Percentiles rank a stretch among this genome's conserved stretches.
Evolutionary conservation across 2,888 invertebrate species (phyloP).

Genomic region (Plagodis pulveraria): DNA sequence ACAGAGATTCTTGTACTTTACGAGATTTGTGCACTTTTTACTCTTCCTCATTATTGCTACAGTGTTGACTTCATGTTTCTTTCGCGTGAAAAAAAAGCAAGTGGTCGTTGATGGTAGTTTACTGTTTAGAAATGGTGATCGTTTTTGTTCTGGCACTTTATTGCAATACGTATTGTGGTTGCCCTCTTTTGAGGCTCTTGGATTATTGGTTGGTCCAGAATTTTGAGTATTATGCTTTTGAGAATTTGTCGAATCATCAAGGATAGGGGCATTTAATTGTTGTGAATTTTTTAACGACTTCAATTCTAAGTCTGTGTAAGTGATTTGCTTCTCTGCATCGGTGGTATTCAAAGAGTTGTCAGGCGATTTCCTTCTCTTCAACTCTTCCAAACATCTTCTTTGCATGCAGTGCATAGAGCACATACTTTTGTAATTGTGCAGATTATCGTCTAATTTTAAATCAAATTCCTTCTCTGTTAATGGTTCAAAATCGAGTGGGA

Average conservation of each 20-base stretch:
- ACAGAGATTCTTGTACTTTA: conserved; percentile 64
- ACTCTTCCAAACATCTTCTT: conserved; percentile 28
- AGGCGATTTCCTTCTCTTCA: conserved; percentile 40
- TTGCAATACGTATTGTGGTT: background rate
- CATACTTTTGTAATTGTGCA: conserved; percentile 40
- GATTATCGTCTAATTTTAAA: conserved; percentile 17
- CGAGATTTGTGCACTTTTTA: conserved; percentile 70
- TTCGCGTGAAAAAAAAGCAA: conserved; percentile 55
- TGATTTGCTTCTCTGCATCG: conserved; percentile 57
- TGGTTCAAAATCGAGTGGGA: conserved; percentile 25
- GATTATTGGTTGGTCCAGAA: background rate
- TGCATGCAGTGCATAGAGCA: conserved; percentile 60
- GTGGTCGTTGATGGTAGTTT: conserved; percentile 44
- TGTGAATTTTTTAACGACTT: conserved; percentile 40
- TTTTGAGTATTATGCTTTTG: background rate
- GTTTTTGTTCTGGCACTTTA: conserved; percentile 16
- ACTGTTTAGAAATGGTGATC: conserved; percentile 31
- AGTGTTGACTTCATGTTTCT: conserved; percentile 32
- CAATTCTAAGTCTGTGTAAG: conserved; percentile 56
- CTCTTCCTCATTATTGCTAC: conserved; percentile 57
- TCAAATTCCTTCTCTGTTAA: conserved; percentile 25
- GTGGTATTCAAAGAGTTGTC: conserved; percentile 42
- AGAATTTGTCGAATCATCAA: conserved; percentile 38
- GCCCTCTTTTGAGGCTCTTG: background rate
- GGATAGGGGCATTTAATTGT: conserved; percentile 27